Conservation (phyloP, 2,888 invertebrate species). For the Eubasilissa splendida region DNA sequence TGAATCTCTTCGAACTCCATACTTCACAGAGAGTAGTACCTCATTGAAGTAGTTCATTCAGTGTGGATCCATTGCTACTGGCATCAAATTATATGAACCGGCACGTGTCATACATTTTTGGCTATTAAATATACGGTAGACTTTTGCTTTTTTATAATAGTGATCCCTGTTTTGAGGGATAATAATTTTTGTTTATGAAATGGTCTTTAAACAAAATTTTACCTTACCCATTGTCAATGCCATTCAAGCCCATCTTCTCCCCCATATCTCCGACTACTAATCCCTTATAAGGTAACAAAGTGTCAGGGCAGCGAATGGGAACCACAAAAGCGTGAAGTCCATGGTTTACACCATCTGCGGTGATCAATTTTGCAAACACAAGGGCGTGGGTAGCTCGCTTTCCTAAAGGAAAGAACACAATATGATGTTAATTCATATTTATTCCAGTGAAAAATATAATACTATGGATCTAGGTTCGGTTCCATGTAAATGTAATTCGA, state of each 20-base stretch:
- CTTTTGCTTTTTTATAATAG: no score
- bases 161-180: no score
- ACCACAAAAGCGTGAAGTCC: slow-evolving; percentile 92
- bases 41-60: no score
- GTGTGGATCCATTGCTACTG: no score
- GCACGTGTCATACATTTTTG: no score
- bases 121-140: no score
- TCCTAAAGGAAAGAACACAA: slow-evolving; percentile 65
- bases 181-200: neutral
- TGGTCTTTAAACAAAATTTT: neutral
- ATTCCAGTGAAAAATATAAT: no score
- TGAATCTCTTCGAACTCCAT: no score
- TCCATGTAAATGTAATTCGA: no score
- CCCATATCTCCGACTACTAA: slow-evolving; percentile 94
- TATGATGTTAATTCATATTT: neutral
- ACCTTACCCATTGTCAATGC: slow-evolving; percentile 91
- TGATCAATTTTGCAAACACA: slow-evolving; percentile 90
- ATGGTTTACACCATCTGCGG: slow-evolving; percentile 80
- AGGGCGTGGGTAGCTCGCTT: slow-evolving; percentile 89
- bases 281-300: slow-evolving; percentile 81
- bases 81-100: no score
- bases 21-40: no score
- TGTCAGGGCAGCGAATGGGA: slow-evolving; percentile 84
- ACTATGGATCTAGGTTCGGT: no score
- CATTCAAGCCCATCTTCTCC: slow-evolving; percentile 92